Evolutionary conservation across 2,888 invertebrate genomes (phyloP).

Genomic region (Hipparchia sbordonii): DNA sequence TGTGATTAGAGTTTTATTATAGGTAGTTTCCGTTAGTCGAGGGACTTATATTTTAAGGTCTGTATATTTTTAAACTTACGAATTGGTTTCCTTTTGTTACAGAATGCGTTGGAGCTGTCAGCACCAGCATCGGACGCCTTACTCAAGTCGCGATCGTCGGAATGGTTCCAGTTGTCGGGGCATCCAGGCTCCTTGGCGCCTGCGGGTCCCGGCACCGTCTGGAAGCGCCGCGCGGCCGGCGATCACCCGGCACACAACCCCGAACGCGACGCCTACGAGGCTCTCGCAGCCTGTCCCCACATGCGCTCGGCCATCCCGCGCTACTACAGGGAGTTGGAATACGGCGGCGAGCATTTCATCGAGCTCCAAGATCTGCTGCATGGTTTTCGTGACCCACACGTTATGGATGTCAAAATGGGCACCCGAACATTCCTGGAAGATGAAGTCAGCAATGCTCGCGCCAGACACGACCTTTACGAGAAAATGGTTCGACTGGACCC

Average conservation of each 20-base stretch:
- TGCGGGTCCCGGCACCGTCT: conserved; percentile 95
- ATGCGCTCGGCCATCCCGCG: conserved; percentile 90
- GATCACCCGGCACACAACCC: conserved; percentile 88
- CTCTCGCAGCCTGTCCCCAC: conserved; percentile 88
- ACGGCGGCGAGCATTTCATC: conserved; percentile 92
- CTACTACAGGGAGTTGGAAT: conserved; percentile 92
- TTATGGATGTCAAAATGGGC: conserved; percentile 99
- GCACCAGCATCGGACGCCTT: conserved; percentile 95
- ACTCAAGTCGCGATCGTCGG: conserved; percentile 86
- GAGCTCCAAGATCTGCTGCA: conserved; percentile 97
- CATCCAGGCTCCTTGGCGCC: conserved; percentile 96
- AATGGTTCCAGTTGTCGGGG: conserved; percentile 96
- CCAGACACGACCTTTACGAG: conserved; percentile 94
- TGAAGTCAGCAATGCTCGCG: conserved; percentile 94
- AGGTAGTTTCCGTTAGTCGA: conserved; percentile 10
- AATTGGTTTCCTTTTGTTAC: conserved; percentile 64
- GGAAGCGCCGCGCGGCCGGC: conserved; percentile 91
- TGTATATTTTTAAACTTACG: background rate
- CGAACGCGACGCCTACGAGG: conserved; percentile 91
- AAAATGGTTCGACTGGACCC: conserved; percentile 98
- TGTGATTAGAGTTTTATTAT: conserved; percentile 10
- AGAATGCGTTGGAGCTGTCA: conserved; percentile 96
- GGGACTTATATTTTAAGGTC: background rate
- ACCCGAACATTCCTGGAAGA: conserved; percentile 97
- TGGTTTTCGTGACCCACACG: conserved; percentile 94